Evolutionary conservation across 2,888 invertebrate genomes (phyloP).

Genomic region (Didymodactylos carnosus): DNA sequence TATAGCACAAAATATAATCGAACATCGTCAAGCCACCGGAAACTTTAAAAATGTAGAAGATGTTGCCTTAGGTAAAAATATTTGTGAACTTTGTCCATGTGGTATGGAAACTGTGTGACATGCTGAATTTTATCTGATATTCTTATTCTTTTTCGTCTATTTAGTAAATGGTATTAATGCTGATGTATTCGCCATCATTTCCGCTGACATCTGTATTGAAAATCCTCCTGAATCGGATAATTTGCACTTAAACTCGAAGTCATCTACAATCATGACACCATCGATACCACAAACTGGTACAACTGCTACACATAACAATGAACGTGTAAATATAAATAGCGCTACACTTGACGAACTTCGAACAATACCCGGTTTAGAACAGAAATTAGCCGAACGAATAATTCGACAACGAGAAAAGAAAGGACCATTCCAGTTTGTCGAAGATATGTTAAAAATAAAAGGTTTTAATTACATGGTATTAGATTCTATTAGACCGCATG

Average conservation of each 20-base stretch:
- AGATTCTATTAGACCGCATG: conserved; percentile 31
- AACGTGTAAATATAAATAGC: conserved; percentile 48
- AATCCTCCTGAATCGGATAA: no score
- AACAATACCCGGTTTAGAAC: conserved; percentile 46
- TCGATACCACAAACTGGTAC: no score
- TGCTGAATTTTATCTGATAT: no score
- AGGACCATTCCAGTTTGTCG: conserved; percentile 51
- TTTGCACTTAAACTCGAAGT: no score
- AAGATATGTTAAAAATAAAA: conserved; percentile 52
- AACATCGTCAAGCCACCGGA: conserved; percentile 55
- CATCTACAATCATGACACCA: no score
- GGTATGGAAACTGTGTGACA: no score
- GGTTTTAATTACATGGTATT: conserved; percentile 27
- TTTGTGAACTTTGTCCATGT: no score
- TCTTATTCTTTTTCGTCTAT: no score
- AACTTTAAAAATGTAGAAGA: conserved; percentile 59
- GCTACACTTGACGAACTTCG: conserved; percentile 61
- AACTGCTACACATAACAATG: not conserved
- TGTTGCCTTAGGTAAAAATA: no score
- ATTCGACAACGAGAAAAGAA: conserved; percentile 48
- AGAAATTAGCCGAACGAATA: conserved; percentile 57
- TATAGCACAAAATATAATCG: conserved; percentile 53
- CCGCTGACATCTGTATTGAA: not conserved
- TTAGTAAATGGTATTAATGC: not conserved
- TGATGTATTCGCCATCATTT: not conserved